These are phyloP conservation scores for Cetoscarus ocellatus DNA, from an alignment of 2,797 vertebrate species.

Conservation along the genomic window DNA sequence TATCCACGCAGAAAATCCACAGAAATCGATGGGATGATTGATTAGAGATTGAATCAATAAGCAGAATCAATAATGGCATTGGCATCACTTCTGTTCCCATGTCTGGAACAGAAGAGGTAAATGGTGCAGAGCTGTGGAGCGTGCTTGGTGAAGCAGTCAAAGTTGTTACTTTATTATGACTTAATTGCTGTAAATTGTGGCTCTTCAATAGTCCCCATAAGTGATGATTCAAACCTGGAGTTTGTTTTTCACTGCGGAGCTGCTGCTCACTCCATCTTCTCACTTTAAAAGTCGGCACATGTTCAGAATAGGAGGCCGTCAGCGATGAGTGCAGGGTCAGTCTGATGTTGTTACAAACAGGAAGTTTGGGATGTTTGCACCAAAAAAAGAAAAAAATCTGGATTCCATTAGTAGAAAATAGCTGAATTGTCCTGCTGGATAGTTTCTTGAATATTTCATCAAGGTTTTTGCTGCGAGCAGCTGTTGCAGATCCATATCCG, in stretches of 20 bases:
- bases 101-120: constrained; percentile 6
- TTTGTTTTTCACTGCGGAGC: constrained; percentile 23
- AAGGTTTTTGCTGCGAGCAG: constrained; percentile 40
- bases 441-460: constrained; percentile 60
- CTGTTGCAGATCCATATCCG: constrained; percentile 34
- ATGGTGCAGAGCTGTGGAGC: constrained; percentile 1
- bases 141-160: constrained; percentile 18
- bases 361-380: constrained; percentile 46
- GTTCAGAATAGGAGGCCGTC: constrained; percentile 21
- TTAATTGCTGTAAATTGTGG: constrained; percentile 31
- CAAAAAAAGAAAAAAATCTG: constrained; percentile 28
- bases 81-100: too few species aligned
- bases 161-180: constrained; percentile 31
- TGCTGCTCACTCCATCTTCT: constrained; percentile 29
- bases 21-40: background rate
- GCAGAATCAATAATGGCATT: too few species aligned
- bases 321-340: constrained; percentile 20
- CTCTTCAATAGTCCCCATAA: constrained; percentile 42
- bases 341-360: constrained; percentile 53
- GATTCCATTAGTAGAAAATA: constrained; percentile 58
- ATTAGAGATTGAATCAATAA: too few species aligned
- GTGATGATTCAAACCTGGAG: constrained; percentile 50
- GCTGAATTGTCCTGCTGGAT: constrained; percentile 51
- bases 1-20: too few species aligned
- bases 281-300: constrained; percentile 42